Evolutionary conservation across 2,888 invertebrate species (phyloP), one percentile per base, ranked within the genome.

Genomic region (Acleris laterana): DNA sequence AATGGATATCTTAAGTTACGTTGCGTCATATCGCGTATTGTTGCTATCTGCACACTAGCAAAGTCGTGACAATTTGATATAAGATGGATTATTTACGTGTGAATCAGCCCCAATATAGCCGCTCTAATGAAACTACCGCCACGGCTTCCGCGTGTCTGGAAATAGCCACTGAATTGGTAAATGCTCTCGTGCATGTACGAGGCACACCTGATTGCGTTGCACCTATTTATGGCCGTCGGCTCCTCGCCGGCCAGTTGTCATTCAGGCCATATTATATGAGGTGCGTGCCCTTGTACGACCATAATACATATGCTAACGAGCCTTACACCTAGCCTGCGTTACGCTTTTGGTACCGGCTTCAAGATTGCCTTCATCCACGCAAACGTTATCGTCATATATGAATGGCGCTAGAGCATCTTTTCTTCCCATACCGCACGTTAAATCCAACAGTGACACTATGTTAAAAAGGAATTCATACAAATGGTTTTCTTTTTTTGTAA

Each of bases 201-300:
- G 71, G 70, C 75, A 76, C 76, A 77, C 79, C 76, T 77, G 73
- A 67, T 69, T 72, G 68, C 62, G 71, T 70, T 70, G 74, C 68
- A 63, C 75, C 76, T 90, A 90, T 90, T 90, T 88, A 79, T 75
- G 16, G n/a, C 46, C 80, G 82, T 87, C 88, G 90, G 76, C 70
- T 72, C 69, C 71, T 87, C 88, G 87, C 32, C 16, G 55, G 76
- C 77, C 78, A 78, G 80, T 84, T 86, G 84, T 86, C 87, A 89
- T 89, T 85, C 87, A 80, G 88, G 87, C 87, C 88, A 81, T 74
- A 79, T 56, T 53, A 42, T 38, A 38, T 38, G 13, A 38, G 38
- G 13, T 38, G 38, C 13, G 11, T 13, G 38, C 38, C 13, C 38
- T 38, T 38, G 38, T 38, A 38, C 13, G 1, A 38, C 38, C 38